phyloP scores from a whole-genome alignment of 2,888 invertebrate species.

The Agriotes lineatus region DNA sequence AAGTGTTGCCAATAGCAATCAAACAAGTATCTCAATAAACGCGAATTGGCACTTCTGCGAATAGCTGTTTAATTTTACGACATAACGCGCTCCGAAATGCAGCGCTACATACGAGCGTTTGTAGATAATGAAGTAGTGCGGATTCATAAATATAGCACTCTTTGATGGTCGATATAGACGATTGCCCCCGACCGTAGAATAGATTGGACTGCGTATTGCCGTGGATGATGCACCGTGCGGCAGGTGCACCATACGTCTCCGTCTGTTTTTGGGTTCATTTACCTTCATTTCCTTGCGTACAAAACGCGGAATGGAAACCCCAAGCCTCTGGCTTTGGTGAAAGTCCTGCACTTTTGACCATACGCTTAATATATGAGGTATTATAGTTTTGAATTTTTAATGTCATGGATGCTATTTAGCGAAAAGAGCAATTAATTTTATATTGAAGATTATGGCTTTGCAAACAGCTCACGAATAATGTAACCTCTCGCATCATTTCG shows the following conservation, averaged over 20 bases:
- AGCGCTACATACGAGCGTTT: constrained; percentile 36
- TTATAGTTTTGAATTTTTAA: too few species aligned
- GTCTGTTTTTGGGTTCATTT: constrained; percentile 38
- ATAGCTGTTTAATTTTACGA: constrained; percentile 42
- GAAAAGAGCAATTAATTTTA: too few species aligned
- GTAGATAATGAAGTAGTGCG: constrained; percentile 44
- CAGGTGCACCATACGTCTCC: constrained; percentile 42
- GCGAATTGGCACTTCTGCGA: constrained; percentile 41
- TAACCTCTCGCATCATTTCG: too few species aligned
- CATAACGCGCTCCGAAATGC: constrained; percentile 37
- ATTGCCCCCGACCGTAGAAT: constrained; percentile 47
- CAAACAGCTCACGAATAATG: too few species aligned
- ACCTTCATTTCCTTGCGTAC: constrained; percentile 27
- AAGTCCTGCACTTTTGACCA: too few species aligned
- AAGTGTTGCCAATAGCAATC: constrained; percentile 34
- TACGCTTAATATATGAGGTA: too few species aligned
- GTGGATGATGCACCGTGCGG: constrained; percentile 46
- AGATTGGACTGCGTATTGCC: constrained; percentile 42
- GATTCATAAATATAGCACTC: constrained; percentile 51
- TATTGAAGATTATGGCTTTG: too few species aligned
- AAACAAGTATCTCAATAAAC: constrained; percentile 41
- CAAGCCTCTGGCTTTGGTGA: too few species aligned
- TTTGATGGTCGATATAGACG: constrained; percentile 52
- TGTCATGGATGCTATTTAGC: too few species aligned
- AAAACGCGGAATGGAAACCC: too few species aligned